phyloP scores from a whole-genome alignment of 2,113 vertebrate species.

The Barbus barbus region DNA sequence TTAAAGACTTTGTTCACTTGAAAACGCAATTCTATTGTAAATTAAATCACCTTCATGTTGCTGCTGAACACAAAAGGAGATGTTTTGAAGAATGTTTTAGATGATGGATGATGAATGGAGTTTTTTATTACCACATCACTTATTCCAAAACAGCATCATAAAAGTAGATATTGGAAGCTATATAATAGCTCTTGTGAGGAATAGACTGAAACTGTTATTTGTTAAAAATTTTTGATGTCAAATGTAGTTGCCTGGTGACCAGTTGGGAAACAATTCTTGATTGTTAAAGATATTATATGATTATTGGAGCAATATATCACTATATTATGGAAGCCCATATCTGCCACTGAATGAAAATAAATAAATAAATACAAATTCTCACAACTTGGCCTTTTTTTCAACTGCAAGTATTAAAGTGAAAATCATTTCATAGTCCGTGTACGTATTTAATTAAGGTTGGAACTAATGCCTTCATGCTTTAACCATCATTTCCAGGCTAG shows the following conservation, averaged over 20 bases:
- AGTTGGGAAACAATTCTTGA: no score
- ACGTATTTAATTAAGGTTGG: background rate
- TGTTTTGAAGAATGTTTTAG: background rate
- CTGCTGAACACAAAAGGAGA: no score
- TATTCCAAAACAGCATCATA: background rate
- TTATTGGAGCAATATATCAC: no score
- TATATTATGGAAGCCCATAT: no score
- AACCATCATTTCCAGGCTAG: background rate
- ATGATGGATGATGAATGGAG: background rate
- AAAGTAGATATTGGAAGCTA: background rate
- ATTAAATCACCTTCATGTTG: background rate
- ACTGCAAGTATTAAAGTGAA: no score
- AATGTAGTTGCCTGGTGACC: background rate
- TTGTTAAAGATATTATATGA: no score
- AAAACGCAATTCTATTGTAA: background rate
- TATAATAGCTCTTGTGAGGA: background rate
- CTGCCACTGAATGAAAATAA: no score
- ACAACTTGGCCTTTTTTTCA: no score
- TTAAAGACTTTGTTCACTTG: no score
- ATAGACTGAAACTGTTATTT: background rate
- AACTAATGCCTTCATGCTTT: background rate
- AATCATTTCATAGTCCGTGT: no score
- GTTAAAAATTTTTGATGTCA: background rate
- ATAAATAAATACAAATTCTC: no score
- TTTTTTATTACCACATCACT: background rate